Base-by-base conservation (phyloP, 2,888 invertebrate species). In the Drosophila anomalipes region DNA sequence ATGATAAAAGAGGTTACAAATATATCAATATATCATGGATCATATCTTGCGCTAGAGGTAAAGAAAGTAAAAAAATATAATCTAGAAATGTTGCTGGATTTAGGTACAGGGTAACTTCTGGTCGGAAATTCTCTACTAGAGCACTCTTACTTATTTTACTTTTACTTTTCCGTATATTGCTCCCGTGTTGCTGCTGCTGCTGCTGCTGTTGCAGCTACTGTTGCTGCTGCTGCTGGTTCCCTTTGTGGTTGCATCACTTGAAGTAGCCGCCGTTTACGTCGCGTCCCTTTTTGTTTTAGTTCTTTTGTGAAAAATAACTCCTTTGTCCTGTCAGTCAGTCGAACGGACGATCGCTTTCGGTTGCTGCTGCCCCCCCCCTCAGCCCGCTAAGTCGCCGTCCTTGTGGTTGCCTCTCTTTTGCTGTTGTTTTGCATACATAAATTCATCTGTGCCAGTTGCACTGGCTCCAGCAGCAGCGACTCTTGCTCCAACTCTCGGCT, bases 361-460 rank as follows among this genome's bases (percentile, higher is more conserved):
- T 90, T 86, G 79, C 82, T 74, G 37, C 52, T 44, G n/a, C 49
- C 32, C 22, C 32, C 28, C 54, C 28, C 54, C 22, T 12, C 5
- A 32, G 37, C 10, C 28, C 33, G n/a, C 5, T 19, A 10, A 32
- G 6, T 57, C 57, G 0, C n/a, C 16, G 19, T 56, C 30, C 14
- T 76, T 73, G 26, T 16, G 16, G 9, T 16, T 4, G 47, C 44
- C 35, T 37, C 41, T 19, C n/a, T 57, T 28, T 39, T 39, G 84
- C 90, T 83, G 84, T 79, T 91, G 89, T 83, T 92, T 92, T 92
- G 92, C 92, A 92, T 92, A 92, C 92, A 92, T 92, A 92, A 92
- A 92, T 92, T 92, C 92, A 92, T 92, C 92, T 92, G 86, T 88
- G 84, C 81, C 83, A 82, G 54, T 76, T 66, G 65, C 63, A 76